These are phyloP conservation scores for Theocolax elegans DNA, from an alignment of 1,140 invertebrate genomes.

Conservation along the genomic window DNA sequence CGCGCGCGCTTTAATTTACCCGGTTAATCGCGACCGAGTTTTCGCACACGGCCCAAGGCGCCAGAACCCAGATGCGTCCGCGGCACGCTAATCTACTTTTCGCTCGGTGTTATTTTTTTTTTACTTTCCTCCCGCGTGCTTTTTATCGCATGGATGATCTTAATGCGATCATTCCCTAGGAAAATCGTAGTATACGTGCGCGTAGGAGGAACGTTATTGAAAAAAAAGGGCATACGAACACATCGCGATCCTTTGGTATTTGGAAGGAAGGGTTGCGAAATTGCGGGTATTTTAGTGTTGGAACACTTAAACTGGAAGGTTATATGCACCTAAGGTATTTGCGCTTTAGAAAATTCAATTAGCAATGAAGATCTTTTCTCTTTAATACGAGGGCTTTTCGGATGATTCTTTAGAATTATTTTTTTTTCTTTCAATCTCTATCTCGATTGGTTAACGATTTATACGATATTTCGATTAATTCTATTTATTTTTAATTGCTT, in stretches of 20 bases:
- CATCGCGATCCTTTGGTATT: neutral
- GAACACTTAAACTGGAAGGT: conserved; percentile 10
- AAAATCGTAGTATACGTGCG: neutral
- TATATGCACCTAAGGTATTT: neutral
- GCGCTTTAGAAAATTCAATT: conserved; percentile 6
- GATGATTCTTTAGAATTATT: too few relatives aligned
- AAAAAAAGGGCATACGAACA: neutral
- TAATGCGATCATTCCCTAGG: neutral
- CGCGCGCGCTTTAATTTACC: neutral
- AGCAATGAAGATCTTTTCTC: neutral
- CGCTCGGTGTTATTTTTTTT: neutral
- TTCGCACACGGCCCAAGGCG: neutral
- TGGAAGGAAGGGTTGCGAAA: neutral
- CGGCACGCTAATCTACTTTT: conserved; percentile 8
- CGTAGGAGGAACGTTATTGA: neutral
- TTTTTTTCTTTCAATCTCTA: too few relatives aligned
- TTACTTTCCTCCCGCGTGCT: neutral
- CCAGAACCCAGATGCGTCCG: neutral
- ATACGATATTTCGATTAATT: too few relatives aligned
- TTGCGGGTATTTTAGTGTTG: conserved; percentile 18
- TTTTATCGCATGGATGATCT: conserved; percentile 6
- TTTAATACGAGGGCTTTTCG: too few relatives aligned
- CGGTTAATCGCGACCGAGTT: neutral
- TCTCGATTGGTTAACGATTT: too few relatives aligned
- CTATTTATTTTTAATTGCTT: too few relatives aligned